A percentile compares a stretch with the other conserved stretches of the same genome.
Conservation (phyloP, 2,113 vertebrate species). For the Maccullochella peelii region DNA sequence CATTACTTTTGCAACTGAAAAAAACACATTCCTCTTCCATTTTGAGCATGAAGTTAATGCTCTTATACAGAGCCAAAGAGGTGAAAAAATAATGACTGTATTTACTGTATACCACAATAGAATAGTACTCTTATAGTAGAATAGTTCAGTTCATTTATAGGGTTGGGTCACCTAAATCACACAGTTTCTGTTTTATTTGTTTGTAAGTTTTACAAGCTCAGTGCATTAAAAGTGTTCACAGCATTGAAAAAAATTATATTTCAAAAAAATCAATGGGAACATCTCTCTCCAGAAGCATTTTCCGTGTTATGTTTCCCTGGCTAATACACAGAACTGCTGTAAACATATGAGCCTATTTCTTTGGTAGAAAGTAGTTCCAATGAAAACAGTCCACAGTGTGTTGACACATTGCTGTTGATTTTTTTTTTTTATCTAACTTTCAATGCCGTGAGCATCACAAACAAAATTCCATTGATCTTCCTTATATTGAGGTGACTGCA, state of each 20-base stretch:
- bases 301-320: not conserved
- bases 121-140: not conserved
- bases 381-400: not conserved
- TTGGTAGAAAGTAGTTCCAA: not conserved
- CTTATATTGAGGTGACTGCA: constrained; percentile 1
- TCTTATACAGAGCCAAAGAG: constrained; percentile 3
- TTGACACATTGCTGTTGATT: not conserved
- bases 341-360: not conserved
- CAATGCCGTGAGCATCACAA: not conserved
- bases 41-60: constrained; percentile 3
- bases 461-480: not conserved
- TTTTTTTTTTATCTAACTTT: not conserved
- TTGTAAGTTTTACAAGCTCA: not conserved
- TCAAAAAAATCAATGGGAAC: not conserved
- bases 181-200: not conserved
- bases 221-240: constrained; percentile 2
- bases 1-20: constrained; percentile 35
- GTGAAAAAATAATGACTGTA: not conserved
- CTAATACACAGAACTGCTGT: not conserved
- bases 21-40: not conserved
- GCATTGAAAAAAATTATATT: not conserved
- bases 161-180: not conserved
- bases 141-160: not conserved
- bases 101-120: not conserved
- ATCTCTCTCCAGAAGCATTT: constrained; percentile 16